phyloP scores from a whole-genome alignment of 2,113 vertebrate species.

The Gymnarchus niloticus region DNA sequence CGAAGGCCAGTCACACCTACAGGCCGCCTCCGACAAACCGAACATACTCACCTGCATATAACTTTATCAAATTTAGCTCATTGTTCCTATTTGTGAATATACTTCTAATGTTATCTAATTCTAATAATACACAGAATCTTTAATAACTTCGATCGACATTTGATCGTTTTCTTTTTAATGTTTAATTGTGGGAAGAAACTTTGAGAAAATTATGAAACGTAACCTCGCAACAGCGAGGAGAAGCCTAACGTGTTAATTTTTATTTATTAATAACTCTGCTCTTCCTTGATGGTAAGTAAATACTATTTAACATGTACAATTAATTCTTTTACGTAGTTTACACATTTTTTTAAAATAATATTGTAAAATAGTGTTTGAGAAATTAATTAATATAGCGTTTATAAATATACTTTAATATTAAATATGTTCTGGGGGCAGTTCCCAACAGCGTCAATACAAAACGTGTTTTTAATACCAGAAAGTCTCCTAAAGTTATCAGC shows the following conservation, averaged over 20 bases:
- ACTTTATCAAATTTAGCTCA: slow-evolving; percentile 25
- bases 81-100: slow-evolving; percentile 17
- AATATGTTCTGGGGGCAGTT: no score
- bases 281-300: not conserved
- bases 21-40: slow-evolving; percentile 23
- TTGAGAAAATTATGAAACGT: not conserved
- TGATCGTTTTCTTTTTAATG: not conserved
- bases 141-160: not conserved
- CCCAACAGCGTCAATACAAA: not conserved
- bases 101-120: not conserved
- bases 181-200: not conserved
- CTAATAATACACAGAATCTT: not conserved
- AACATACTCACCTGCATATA: slow-evolving; percentile 21
- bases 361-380: no score
- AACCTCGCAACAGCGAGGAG: not conserved
- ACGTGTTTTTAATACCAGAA: not conserved
- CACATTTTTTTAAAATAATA: no score
- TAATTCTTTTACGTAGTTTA: not conserved
- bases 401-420: not conserved
- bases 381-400: no score
- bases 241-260: not conserved
- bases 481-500: not conserved
- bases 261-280: not conserved
- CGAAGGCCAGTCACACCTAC: slow-evolving; percentile 21
- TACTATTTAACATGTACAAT: not conserved